Evolutionary conservation across 2,797 vertebrate genomes (phyloP).

Genomic region (Heterohyrax brucei): DNA sequence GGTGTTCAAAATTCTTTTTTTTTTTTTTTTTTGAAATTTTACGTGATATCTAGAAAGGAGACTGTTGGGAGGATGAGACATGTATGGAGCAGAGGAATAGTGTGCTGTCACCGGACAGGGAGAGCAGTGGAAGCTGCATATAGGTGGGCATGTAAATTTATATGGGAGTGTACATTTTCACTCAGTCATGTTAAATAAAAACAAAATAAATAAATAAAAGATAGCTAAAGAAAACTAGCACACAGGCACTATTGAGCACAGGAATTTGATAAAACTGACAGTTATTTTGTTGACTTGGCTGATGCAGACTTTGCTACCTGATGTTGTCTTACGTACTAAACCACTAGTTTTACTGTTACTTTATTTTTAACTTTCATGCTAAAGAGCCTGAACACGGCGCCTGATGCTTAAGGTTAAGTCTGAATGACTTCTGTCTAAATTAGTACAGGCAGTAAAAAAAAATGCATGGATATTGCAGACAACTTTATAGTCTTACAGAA

Average conservation of each 20-base stretch:
- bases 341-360: background rate
- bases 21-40: background rate
- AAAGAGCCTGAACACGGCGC: background rate
- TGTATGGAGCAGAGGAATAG: too few relatives aligned
- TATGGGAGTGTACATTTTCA: too few relatives aligned
- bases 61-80: too few relatives aligned
- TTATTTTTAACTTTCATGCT: constrained; percentile 25
- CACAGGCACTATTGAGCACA: background rate
- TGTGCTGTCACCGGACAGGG: too few relatives aligned
- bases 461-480: background rate
- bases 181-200: background rate
- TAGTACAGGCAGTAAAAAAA: background rate
- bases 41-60: too few relatives aligned
- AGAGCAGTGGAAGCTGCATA: too few relatives aligned
- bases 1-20: constrained; percentile 34
- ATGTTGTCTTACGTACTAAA: constrained; percentile 7
- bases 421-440: background rate
- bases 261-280: background rate
- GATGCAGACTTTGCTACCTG: background rate
- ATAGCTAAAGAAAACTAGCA: background rate
- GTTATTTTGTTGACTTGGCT: constrained; percentile 10
- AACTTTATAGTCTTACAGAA: background rate
- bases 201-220: background rate
- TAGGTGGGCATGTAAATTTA: too few relatives aligned
- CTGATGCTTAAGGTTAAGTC: background rate